Evolutionary conservation across 1,140 invertebrate species (phyloP), one percentile per base, ranked within the genome.

Genomic region (Laodelphax striatellus): DNA sequence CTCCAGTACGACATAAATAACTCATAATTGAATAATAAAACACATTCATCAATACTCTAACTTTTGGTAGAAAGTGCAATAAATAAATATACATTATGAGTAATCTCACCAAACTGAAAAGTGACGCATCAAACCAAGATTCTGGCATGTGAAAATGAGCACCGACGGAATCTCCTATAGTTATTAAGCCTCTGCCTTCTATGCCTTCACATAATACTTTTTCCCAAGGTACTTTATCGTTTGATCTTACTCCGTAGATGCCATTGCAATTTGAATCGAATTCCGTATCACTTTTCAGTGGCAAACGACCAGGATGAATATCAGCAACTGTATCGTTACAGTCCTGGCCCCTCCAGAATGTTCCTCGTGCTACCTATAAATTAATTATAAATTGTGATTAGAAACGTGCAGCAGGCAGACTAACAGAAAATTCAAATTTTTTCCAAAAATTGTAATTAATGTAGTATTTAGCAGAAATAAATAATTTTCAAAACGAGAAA

Each of bases 71-170:
- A 28, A 28, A 28, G 6, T 28, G 24, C 24, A 6, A 28, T 2
- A 4, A 28, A 28, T 28, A 28, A 2, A 28, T 28, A 6, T 28
- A 4, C 24, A 28, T n/a, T n/a, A n/a, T n/a, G n/a, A n/a, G 10
- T 17, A 50, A 60, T 59, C 43, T 64, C 64, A 76, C 75, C 57
- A 63, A 57, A 28, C 70, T 69, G 6, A 75, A 59, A 14, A 69
- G 62, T 52, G 62, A 66, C 9, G 75, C 68, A 57, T 76, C 72
- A 16, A 78, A 65, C 76, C 77, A 79, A 41, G 74, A 63, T 59
- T 72, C 68, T 6, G 78, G 77, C 17, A 77, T 66, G 57, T 79
- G 77, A 59, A 79, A 79, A 67, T 79, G 77, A n/a, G 77, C 77
- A 16, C 74, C 73, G 1, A 79, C 70, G 2, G 78, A 79, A 64